phyloP scores from a whole-genome alignment of 64 coral and sea anemone genomes.

The Anthopleura sola region DNA sequence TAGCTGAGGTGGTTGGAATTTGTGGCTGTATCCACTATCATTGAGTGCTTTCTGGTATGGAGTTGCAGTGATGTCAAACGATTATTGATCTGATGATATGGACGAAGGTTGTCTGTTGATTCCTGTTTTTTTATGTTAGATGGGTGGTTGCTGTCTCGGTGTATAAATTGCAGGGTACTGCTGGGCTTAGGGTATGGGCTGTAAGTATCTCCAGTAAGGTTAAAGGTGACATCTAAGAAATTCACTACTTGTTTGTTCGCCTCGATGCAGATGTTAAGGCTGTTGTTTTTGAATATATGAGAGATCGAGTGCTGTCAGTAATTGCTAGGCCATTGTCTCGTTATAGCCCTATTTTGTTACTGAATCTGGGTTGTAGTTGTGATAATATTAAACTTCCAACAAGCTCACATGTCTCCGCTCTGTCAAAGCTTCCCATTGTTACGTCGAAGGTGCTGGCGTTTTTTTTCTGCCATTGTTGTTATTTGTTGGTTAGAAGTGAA shows the following conservation, averaged over 20 bases:
- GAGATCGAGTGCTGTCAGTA: neutral
- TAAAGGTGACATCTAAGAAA: slow-evolving; percentile 21
- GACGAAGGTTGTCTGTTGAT: slow-evolving; percentile 28
- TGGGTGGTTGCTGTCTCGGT: slow-evolving; percentile 30
- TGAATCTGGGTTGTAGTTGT: neutral
- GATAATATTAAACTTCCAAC: slow-evolving; percentile 10
- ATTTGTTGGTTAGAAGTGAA: slow-evolving; percentile 6
- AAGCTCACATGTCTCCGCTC: slow-evolving; percentile 34
- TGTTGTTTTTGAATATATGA: too few species aligned
- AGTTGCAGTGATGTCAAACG: neutral
- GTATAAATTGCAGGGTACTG: neutral
- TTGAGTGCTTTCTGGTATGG: slow-evolving; percentile 9
- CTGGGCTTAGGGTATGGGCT: slow-evolving; percentile 10
- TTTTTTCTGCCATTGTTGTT: slow-evolving; percentile 38
- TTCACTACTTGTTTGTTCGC: slow-evolving; percentile 13
- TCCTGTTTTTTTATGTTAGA: too few species aligned
- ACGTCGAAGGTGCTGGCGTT: slow-evolving; percentile 11
- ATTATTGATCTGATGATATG: slow-evolving; percentile 8
- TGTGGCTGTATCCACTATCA: neutral
- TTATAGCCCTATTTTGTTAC: slow-evolving; percentile 15
- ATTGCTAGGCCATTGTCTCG: slow-evolving; percentile 22
- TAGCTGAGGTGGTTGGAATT: neutral
- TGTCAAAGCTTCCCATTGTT: slow-evolving; percentile 33
- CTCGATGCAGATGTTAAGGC: slow-evolving; percentile 11
- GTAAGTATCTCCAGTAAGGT: neutral